phyloP scores from a whole-genome alignment of 37 sponge, comb jelly and placozoan genomes.

The Cladorhizidae sp. region DNA sequence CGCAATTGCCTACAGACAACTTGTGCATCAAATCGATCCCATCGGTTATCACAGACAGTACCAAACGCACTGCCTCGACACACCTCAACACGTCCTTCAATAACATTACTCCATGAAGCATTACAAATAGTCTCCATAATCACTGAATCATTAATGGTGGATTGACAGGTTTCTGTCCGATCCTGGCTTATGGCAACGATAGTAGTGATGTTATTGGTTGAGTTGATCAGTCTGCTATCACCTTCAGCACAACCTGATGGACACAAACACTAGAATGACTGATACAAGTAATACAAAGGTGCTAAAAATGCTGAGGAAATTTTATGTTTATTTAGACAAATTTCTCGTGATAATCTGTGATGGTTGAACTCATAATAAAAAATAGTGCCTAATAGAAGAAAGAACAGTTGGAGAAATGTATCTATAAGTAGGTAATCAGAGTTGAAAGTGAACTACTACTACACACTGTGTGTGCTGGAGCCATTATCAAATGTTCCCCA shows the following conservation, averaged over 20 bases:
- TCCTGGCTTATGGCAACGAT: neutral
- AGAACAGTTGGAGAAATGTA: neutral
- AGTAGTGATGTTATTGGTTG: neutral
- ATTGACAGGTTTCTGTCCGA: neutral
- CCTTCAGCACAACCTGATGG: slow-evolving; percentile 22
- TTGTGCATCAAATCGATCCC: slow-evolving; percentile 15
- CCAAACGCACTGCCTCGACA: slow-evolving; percentile 17
- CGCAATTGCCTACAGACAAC: slow-evolving; percentile 24
- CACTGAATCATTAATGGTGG: neutral
- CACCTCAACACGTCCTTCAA: slow-evolving; percentile 35
- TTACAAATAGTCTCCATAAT: neutral
- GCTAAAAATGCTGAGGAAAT: too few relatives aligned
- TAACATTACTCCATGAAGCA: neutral
- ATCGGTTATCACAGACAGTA: slow-evolving; percentile 40
- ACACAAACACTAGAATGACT: neutral
- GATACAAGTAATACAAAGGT: too few relatives aligned
- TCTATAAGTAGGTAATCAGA: neutral
- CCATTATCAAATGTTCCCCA: too few relatives aligned
- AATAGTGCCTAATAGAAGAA: too few relatives aligned
- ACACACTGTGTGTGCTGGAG: too few relatives aligned
- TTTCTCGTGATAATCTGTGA: too few relatives aligned
- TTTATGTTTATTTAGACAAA: too few relatives aligned
- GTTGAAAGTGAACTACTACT: too few relatives aligned
- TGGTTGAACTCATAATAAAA: too few relatives aligned
- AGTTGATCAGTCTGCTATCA: slow-evolving; percentile 11